Evolutionary conservation across 2,888 invertebrate genomes (phyloP), one percentile per base, ranked within the genome.

Genomic region (Selenia dentaria): DNA sequence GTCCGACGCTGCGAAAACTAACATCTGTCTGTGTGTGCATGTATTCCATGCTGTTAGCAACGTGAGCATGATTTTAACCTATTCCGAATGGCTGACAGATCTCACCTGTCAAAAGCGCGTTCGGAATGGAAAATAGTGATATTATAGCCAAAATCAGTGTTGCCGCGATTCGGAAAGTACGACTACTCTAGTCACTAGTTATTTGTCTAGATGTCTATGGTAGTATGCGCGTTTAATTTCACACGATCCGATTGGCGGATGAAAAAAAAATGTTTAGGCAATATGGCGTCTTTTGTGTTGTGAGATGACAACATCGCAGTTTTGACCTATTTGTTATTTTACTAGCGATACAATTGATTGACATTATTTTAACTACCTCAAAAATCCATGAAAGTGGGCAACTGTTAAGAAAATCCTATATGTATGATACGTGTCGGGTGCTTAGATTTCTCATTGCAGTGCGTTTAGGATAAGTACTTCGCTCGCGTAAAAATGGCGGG

Each of bases 221-320:
- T 34, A 29, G n/a, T 6, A 6, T 48, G 46, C 47, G 57, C 59
- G 33, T 48, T 53, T 38, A 8, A 9, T 29, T 46, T 54, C 26
- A 28, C 13, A 38, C 40, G 48, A 56, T 60, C 48, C 52, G 37
- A 59, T 62, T 62, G 55, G 55, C 42, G 51, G 43, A n/a, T 54
- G 33, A 34, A 48, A 47, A 51, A 64, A 51, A 66, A 33, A 40
- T 62, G 74, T 74, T 83, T 82, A 44, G 41, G 36, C 88, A 90
- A 90, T 83, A 91, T 91, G 91, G 91, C 91, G 91, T 80, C 81
- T 78, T 75, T 84, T 75, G 83, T 89, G 86, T 89, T 89, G 81
- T 86, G 84, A 87, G 87, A 89, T 91, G 91, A 91, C 91, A 91
- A 90, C 91, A 91, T 90, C 87, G 86, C 83, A 90, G 79, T 88